These are phyloP conservation scores for Chromis chromis DNA, from an alignment of 2,797 vertebrate genomes.

Conservation along the genomic window DNA sequence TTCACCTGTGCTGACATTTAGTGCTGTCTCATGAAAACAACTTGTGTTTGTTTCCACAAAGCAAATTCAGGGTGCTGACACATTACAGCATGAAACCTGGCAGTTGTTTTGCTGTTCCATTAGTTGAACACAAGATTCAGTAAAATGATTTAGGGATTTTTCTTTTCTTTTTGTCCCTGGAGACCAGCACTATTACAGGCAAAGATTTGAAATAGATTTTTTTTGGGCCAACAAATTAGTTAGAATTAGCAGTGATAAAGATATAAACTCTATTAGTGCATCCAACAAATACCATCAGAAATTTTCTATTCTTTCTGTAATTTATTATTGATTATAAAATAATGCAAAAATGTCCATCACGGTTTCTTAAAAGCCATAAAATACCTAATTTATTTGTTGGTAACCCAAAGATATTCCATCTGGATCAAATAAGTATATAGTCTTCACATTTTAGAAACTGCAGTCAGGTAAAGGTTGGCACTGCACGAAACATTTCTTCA, in stretches of 20 bases:
- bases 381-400: no score
- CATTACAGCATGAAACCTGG: not conserved
- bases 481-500: no score
- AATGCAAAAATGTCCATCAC: no score
- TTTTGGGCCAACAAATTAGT: not conserved
- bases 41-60: not conserved
- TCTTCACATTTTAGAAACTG: no score
- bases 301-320: no score
- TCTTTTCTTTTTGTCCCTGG: not conserved
- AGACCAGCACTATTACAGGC: not conserved
- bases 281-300: no score
- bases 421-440: no score
- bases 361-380: no score
- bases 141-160: not conserved
- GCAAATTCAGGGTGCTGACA: not conserved
- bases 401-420: no score
- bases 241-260: not conserved
- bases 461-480: no score
- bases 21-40: not conserved
- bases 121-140: not conserved
- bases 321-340: no score
- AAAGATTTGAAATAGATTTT: not conserved
- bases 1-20: not conserved
- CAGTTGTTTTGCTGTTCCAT: not conserved
- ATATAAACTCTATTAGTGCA: no score